A percentile compares a stretch with the other conserved stretches of the same genome.
phyloP scores from a whole-genome alignment of 2,888 invertebrate species.

The Coleophora deauratella region DNA sequence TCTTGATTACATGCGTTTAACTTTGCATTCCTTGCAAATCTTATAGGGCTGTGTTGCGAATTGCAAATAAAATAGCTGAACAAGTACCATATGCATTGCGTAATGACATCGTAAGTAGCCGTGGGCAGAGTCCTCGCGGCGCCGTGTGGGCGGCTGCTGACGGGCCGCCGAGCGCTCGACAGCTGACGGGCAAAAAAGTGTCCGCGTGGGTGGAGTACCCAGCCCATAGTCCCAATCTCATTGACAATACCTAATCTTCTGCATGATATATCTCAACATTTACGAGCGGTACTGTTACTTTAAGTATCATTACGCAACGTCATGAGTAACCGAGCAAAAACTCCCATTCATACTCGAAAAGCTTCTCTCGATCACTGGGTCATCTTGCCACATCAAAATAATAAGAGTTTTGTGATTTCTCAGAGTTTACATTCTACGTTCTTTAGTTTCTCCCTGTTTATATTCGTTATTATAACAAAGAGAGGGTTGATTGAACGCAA shows the following conservation, averaged over 20 bases:
- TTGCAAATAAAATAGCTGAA: constrained; percentile 16
- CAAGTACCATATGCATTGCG: constrained; percentile 29
- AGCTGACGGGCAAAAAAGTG: constrained; percentile 36
- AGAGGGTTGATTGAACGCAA: no score
- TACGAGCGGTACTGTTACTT: constrained; percentile 36
- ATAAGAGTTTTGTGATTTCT: no score
- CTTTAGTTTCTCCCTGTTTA: background rate
- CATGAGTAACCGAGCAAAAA: constrained; percentile 28
- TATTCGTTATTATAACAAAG: constrained; percentile 5
- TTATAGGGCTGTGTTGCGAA: constrained; percentile 1
- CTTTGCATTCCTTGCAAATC: background rate
- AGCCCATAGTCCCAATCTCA: constrained; percentile 42
- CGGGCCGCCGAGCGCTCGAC: constrained; percentile 24
- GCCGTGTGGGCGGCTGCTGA: constrained; percentile 42
- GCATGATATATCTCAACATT: constrained; percentile 20
- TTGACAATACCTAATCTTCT: constrained; percentile 35
- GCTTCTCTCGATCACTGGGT: background rate
- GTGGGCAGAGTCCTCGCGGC: constrained; percentile 54
- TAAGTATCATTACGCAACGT: constrained; percentile 24
- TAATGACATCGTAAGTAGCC: constrained; percentile 22
- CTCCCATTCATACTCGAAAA: constrained; percentile 24
- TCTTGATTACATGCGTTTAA: no score
- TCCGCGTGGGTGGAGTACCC: constrained; percentile 41
- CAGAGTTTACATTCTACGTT: background rate
- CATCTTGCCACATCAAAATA: no score